phyloP scores from a whole-genome alignment of 2,888 invertebrate genomes.

The Apotomis turbidana region DNA sequence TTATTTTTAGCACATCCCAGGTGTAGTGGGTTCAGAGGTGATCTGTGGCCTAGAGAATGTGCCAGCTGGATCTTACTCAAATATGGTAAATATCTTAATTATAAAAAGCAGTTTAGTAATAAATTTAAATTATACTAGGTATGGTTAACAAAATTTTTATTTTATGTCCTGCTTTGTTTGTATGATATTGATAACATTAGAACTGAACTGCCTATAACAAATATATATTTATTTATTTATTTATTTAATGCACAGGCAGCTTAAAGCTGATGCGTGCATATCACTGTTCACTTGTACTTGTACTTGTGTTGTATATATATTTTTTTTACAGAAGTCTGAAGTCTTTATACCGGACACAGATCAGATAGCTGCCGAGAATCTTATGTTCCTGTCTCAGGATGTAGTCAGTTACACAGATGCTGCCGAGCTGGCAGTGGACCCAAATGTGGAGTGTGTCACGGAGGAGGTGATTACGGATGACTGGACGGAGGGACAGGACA shows the following conservation, averaged over 20 bases:
- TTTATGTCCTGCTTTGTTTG: no score
- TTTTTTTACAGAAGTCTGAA: constrained; percentile 59
- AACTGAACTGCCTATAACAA: neutral
- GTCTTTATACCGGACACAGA: constrained; percentile 78
- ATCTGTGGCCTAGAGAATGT: constrained; percentile 67
- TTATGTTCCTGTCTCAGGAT: constrained; percentile 85
- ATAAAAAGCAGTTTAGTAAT: neutral
- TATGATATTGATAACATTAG: no score
- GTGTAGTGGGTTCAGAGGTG: constrained; percentile 58
- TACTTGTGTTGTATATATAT: no score
- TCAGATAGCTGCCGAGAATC: constrained; percentile 86
- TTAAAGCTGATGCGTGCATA: no score
- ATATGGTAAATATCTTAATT: constrained; percentile 61
- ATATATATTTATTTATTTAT: no score
- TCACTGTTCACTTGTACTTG: no score
- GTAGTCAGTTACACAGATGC: constrained; percentile 73
- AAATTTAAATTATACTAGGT: no score
- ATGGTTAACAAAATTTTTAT: no score
- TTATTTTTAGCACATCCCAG: constrained; percentile 61
- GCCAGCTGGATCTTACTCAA: constrained; percentile 61
- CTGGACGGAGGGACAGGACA: constrained; percentile 90
- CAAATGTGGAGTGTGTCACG: constrained; percentile 86
- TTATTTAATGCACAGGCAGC: no score
- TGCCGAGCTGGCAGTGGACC: constrained; percentile 69
- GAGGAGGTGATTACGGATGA: constrained; percentile 93